Percentiles rank a stretch among this genome's conserved stretches.
phyloP scores from a whole-genome alignment of 2,113 vertebrate species.

The Prinia subflava region DNA sequence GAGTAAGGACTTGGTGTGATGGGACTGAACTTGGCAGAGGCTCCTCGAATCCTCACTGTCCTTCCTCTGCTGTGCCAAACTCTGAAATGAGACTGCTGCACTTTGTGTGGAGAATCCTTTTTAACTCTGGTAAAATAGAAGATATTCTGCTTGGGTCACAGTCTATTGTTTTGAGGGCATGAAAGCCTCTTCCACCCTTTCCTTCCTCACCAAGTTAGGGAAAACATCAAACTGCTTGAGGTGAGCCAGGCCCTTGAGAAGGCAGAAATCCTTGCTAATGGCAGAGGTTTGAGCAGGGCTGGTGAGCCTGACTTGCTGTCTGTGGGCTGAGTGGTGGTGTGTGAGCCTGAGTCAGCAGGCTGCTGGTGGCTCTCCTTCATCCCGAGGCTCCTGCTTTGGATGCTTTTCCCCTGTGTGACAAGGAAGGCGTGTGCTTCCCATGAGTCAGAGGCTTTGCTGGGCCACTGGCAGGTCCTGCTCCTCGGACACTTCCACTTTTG shows the following conservation, averaged over 20 bases:
- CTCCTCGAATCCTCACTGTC: not conserved
- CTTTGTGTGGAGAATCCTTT: not conserved
- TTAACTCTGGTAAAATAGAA: not conserved
- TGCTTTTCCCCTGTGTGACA: not conserved
- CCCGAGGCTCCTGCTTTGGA: not conserved
- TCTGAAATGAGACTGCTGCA: fast-evolving
- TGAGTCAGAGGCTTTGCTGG: conserved; percentile 11
- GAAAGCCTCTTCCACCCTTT: conserved; percentile 27
- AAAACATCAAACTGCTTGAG: not conserved
- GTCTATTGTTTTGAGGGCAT: not conserved
- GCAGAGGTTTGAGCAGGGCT: not conserved
- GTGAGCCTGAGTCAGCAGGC: not conserved
- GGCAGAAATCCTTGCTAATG: not conserved
- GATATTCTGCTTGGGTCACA: not conserved
- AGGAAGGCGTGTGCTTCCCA: not conserved
- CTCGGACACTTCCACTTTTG: not conserved
- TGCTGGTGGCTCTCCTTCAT: not conserved
- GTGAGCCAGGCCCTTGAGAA: not conserved
- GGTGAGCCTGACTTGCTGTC: not conserved
- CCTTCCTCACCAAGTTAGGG: not conserved
- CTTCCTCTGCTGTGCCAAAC: not conserved
- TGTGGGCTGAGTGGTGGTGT: not conserved
- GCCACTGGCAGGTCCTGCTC: not conserved
- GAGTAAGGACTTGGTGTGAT: not conserved
- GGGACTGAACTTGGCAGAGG: not conserved